Base-by-base conservation (phyloP, 35 echinoderm and acorn worm genomes). In the Lytechinus variegatus region DNA sequence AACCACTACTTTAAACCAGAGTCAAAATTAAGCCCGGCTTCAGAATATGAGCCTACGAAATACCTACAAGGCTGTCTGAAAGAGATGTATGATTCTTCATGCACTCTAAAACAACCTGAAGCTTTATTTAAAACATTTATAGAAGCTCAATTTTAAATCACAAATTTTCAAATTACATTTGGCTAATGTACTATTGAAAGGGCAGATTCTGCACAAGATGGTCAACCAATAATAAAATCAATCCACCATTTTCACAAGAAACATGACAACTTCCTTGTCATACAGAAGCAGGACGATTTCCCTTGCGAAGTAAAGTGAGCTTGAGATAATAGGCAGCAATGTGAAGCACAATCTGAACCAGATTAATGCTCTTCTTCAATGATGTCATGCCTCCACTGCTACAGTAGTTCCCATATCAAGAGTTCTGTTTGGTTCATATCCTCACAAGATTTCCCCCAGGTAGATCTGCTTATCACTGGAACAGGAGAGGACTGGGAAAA, bases 391-490 rank as follows among this genome's bases (percentile, higher is more conserved):
- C n/a, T 7, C 66, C 21, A 79, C n/a, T 3, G 4, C 7, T 79
- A 24, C 14, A 79, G 66, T 24, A 79, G 66, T 24, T 79, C n/a
- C 13, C n/a, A 24, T 79, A 79, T 24, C 66, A 79, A 79, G 66
- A 79, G 66, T 79, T 79, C 66, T 91, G 86, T 29, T 92, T 56
- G 95, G 54, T 14, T 28, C 3, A 16, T 29, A 19, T 60, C 94
- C 27, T 96, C 94, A 98, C 95, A 96, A 87, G 92, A 98, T 98
- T 56, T 98, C 97, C 71, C 97, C 97, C 24, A 98, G 95, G 28
- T 96, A 98, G 24, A 98, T 96, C 66, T 97, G 95, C 92, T 98
- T 98, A 52, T 98, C 97, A 97, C 97, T 98, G 5, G 97, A 97
- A 28, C 96, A 97, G 5, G 97, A 98, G 9, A 97, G 87, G 57